phyloP scores from a whole-genome alignment of 2,888 invertebrate species.

The Melanargia galathea region DNA sequence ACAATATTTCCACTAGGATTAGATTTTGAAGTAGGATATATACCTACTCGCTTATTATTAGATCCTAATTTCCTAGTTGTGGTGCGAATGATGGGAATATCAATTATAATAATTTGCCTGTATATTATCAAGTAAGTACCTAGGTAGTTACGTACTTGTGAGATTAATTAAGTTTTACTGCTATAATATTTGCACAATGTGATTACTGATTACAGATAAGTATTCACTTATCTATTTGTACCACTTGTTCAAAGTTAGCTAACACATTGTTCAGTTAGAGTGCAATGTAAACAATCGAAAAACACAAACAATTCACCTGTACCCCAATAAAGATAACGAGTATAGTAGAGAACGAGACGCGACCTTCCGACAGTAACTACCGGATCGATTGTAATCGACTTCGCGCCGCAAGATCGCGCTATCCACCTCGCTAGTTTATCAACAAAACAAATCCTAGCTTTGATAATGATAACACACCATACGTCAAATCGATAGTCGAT shows the following conservation, averaged over 20 bases:
- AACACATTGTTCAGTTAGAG: not conserved
- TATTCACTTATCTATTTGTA: not conserved
- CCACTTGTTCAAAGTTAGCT: not conserved
- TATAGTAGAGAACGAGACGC: constrained; percentile 22
- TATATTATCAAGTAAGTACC: too few species aligned
- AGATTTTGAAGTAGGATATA: too few species aligned
- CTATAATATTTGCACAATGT: not conserved
- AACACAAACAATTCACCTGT: not conserved
- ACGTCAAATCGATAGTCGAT: constrained; percentile 70
- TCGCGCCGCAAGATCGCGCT: constrained; percentile 29
- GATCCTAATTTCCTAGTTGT: too few species aligned
- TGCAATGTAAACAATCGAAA: constrained; percentile 19
- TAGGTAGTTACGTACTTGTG: not conserved
- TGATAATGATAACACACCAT: constrained; percentile 65
- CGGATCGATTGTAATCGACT: constrained; percentile 35
- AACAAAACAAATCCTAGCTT: constrained; percentile 69
- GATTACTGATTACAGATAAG: not conserved
- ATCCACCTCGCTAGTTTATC: constrained; percentile 37
- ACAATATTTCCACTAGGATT: too few species aligned
- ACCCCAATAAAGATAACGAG: constrained; percentile 5
- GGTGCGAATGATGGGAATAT: too few species aligned
- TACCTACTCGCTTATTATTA: too few species aligned
- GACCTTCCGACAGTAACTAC: constrained; percentile 30
- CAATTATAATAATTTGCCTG: too few species aligned
- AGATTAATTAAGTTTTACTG: too few species aligned